Evolutionary conservation across 2,888 invertebrate species (phyloP).

Genomic region (Exephanes ischioxanthus): DNA sequence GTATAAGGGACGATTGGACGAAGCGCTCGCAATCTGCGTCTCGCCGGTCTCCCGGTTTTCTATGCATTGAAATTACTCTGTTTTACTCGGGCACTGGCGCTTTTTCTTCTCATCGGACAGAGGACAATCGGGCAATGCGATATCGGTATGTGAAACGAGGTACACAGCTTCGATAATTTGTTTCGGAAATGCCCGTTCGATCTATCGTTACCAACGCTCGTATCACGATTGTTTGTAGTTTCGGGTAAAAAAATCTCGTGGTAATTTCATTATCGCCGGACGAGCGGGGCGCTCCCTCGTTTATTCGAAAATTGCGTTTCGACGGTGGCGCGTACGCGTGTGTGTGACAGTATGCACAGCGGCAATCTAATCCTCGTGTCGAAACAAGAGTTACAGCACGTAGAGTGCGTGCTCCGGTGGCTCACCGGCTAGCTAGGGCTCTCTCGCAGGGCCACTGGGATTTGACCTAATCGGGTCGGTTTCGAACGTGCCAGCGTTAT

Average conservation of each 20-base stretch:
- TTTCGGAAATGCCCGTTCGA: neutral
- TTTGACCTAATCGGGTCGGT: conserved; percentile 48
- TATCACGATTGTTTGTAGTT: neutral
- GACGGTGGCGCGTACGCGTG: neutral
- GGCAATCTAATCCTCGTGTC: conserved; percentile 47
- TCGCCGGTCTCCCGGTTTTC: conserved; percentile 13
- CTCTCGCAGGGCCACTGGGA: conserved; percentile 25
- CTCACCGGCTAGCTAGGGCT: conserved; percentile 14
- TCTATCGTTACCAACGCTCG: neutral
- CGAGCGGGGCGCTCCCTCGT: neutral
- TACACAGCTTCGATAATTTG: neutral
- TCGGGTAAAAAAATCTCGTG: conserved; percentile 8
- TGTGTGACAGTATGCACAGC: neutral
- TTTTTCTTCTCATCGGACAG: neutral
- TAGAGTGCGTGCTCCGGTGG: conserved; percentile 9
- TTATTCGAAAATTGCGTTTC: conserved; percentile 31
- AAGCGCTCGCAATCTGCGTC: neutral
- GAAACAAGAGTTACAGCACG: conserved; percentile 8
- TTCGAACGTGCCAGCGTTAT: conserved; percentile 30
- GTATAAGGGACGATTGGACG: conserved; percentile 16
- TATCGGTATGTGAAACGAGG: neutral
- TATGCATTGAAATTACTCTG: conserved; percentile 40
- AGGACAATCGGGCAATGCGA: neutral
- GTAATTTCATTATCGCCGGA: neutral
- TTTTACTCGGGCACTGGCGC: neutral